phyloP scores from a whole-genome alignment of 2,888 invertebrate species.

The Thysanoteuthis rhombus region DNA sequence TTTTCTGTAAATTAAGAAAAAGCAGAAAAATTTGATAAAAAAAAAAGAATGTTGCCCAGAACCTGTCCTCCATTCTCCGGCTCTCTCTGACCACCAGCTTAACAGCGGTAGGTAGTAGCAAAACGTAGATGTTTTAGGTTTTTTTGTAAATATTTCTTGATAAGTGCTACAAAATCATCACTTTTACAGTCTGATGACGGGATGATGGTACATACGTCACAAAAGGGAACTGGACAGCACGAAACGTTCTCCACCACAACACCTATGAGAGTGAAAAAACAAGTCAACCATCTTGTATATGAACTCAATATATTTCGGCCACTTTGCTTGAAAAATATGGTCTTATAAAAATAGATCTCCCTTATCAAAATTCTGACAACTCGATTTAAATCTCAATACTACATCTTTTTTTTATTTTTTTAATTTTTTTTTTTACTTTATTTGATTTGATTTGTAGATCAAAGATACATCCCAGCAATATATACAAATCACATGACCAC shows the following conservation, averaged over 20 bases:
- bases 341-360: constrained; percentile 29
- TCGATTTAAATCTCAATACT: constrained; percentile 28
- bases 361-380: constrained; percentile 25
- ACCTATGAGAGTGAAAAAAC: constrained; percentile 28
- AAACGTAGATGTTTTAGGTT: not conserved
- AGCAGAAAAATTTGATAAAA: not conserved
- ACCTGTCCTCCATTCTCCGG: constrained; percentile 12
- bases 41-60: not conserved
- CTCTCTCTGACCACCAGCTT: not conserved
- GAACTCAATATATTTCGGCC: constrained; percentile 30
- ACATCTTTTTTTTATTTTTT: constrained; percentile 24
- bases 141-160: not conserved
- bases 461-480: constrained; percentile 27
- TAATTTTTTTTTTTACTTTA: not conserved
- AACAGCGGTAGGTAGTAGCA: constrained; percentile 12
- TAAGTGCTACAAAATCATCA: constrained; percentile 21
- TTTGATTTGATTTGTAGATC: constrained; percentile 21
- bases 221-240: constrained; percentile 23
- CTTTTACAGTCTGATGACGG: constrained; percentile 12
- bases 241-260: constrained; percentile 25
- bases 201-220: constrained; percentile 21
- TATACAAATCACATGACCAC: constrained; percentile 29
- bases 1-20: not conserved
- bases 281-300: constrained; percentile 28
- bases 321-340: constrained; percentile 30